Base-by-base conservation (phyloP, 2,113 vertebrate species). In the Oxyruncus cristatus region DNA sequence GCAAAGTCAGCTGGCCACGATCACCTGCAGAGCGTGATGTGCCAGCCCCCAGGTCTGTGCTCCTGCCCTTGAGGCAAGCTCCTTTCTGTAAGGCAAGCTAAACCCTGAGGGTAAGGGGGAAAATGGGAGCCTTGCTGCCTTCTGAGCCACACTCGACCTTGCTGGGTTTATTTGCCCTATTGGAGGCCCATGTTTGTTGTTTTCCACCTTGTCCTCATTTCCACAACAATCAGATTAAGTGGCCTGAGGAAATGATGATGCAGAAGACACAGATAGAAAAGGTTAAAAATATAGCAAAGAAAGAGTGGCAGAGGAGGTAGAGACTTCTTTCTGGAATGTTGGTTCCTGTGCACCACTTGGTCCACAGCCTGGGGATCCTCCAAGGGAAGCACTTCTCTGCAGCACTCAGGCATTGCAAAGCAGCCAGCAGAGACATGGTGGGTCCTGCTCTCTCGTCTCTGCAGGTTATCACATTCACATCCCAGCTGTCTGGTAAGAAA, bases 371-470 rank as follows among this genome's bases (percentile, higher is more conserved):
- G 5, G 0, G 1, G 23, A 52, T 71, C 21, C 62, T 73, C 71
- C 1, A 4, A 78, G 52, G n/a, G 46, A 89, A 58, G 47, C 14
- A 47, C 30, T 24, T 73, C 53, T 78, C 70, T 67, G 81, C 56
- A 93, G 44, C 66, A 11, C 0, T 0, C 30, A 59, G 42, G 14
- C 50, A 66, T 46, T 8, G 5, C 65, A 66, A 59, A 83, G 65
- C 0, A 0, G 42, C 37, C 63, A 46, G 74, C 23, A 39, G 50
- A 85, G 21, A 65, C 11, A 19, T 0, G 0, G 28, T 2, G 0
- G 52, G n/a, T 66, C 32, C 33, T 0, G 0, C 47, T 49, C n/a
- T 46, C 59, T 80, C 33, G 12, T 87, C 61, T 58, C 33, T 58
- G 41, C 2, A 9, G 30, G 26, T 41, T 65, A 58, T 15, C 19